Evolutionary conservation across 2,113 vertebrate genomes (phyloP), one percentile per base, ranked within the genome.

Genomic region (Struthio camelus): DNA sequence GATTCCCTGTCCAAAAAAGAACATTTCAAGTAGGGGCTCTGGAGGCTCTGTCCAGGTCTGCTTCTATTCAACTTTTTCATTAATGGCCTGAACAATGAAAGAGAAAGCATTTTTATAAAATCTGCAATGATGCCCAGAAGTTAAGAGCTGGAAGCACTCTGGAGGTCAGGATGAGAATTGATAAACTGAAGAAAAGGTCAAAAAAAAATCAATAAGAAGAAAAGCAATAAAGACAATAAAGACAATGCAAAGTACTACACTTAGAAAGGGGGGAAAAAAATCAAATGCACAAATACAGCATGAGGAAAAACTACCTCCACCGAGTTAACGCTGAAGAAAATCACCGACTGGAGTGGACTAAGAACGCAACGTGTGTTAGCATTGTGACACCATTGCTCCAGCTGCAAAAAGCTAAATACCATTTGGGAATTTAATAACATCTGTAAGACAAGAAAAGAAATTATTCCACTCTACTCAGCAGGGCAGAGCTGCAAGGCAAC

Each of bases 41-140:
- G 2, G 7, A 81, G 91, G 91, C 66, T 87, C 70, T 82, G 81
- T 30, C 70, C 64, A 77, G 44, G 36, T 62, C 76, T 94, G 91
- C 72, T 61, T 66, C 90, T 93, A 73, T 70, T 88, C 81, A 95
- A 66, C 75, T 58, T 88, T 87, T 80, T 81, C 92, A 85, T 83
- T 95, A 95, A 88, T 18, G 36, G 79, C 58, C 84, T 70, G 50
- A 93, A 66, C 34, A 36, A 87, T 3, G 20, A 82, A 90, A 92
- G 36, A 94, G 62, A 96, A 94, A 91, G 82, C 53, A 62, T 75
- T 90, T 90, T 59, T 32, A 50, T 36, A 80, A 90, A 91, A 78
- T 36, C 94, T 95, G 90, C 91, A 94, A 87, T 82, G 62, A 66
- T 90, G 90, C 85, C 90, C 81, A 93, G 79, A 71, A 93, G 71